These are phyloP conservation scores for Ricordea florida DNA, from an alignment of 92 coral and sea anemone genomes.

Conservation along the genomic window DNA sequence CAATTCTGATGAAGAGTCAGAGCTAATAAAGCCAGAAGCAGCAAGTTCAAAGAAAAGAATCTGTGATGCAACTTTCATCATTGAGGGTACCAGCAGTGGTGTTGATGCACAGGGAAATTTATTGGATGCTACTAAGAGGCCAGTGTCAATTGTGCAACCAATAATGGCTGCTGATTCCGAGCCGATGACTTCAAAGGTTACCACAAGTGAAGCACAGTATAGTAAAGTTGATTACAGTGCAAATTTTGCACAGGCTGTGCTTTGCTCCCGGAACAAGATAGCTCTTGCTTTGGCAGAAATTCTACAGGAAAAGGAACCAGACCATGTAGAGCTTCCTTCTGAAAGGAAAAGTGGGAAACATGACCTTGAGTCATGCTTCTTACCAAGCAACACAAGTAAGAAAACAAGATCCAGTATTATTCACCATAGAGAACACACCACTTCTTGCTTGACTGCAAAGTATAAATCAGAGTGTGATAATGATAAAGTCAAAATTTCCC, in stretches of 20 bases:
- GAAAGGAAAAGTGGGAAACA: neutral
- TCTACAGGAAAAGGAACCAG: neutral
- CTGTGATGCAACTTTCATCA: constrained; percentile 1
- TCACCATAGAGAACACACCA: too few relatives aligned
- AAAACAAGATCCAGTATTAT: too few relatives aligned
- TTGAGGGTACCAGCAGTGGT: too few relatives aligned
- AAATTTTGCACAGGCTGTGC: constrained; percentile 10
- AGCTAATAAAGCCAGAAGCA: neutral
- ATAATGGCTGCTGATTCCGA: neutral
- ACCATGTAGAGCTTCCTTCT: neutral
- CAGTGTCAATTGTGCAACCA: constrained; percentile 1
- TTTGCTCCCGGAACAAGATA: constrained; percentile 22
- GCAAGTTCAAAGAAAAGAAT: neutral
- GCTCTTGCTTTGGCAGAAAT: constrained; percentile 11
- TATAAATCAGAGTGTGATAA: too few relatives aligned
- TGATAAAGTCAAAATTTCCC: too few relatives aligned
- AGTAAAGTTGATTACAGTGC: neutral
- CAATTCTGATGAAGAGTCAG: too few relatives aligned
- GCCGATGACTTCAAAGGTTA: neutral
- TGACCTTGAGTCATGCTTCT: neutral
- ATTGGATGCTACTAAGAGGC: neutral
- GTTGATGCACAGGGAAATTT: neutral
- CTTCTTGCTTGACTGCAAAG: too few relatives aligned
- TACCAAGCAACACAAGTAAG: too few relatives aligned
- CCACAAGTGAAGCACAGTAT: neutral